A percentile compares a stretch with the other conserved stretches of the same genome.
Conservation (phyloP, 2,888 invertebrate species). For the Atrina japonica region DNA sequence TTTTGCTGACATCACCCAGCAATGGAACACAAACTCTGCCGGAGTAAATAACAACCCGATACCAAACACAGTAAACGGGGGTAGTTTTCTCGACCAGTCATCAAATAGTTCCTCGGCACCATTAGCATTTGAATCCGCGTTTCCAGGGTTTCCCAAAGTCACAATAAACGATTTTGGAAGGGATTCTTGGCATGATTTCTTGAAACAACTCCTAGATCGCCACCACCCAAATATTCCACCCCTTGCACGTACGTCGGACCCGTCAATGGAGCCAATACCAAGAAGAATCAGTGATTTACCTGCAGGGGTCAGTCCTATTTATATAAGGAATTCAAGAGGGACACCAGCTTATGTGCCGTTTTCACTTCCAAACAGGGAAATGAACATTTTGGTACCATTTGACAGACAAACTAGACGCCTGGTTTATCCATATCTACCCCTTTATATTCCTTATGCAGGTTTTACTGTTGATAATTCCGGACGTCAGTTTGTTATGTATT, state of each 20-base stretch:
- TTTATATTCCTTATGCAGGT: slow-evolving; percentile 25
- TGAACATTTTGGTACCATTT: slow-evolving; percentile 14
- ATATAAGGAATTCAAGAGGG: slow-evolving; percentile 18
- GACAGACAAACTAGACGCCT: slow-evolving; percentile 14
- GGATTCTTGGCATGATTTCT: slow-evolving; percentile 16
- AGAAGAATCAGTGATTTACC: slow-evolving; percentile 11
- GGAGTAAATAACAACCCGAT: too few relatives aligned
- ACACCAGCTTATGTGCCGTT: slow-evolving; percentile 26
- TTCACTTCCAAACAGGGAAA: slow-evolving; percentile 3
- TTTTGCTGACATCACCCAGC: too few relatives aligned
- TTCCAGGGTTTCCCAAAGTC: slow-evolving; percentile 17
- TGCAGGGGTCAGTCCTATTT: slow-evolving; percentile 18
- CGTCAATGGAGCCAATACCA: slow-evolving; percentile 8
- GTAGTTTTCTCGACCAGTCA: not conserved
- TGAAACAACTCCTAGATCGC: slow-evolving; percentile 15
- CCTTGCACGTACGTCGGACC: slow-evolving; percentile 9
- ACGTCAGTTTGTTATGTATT: slow-evolving; percentile 13
- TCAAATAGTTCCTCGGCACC: not conserved
- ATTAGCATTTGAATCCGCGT: slow-evolving; percentile 18
- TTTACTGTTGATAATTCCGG: not conserved
- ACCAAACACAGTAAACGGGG: not conserved
- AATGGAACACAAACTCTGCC: too few relatives aligned
- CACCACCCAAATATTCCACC: slow-evolving; percentile 5
- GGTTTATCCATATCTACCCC: slow-evolving; percentile 22
- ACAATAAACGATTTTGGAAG: slow-evolving; percentile 15